Percentiles rank a stretch among this genome's conserved stretches.
These are phyloP conservation scores for Nautilus pompilius DNA, from an alignment of 1,140 invertebrate species.

Conservation along the genomic window DNA sequence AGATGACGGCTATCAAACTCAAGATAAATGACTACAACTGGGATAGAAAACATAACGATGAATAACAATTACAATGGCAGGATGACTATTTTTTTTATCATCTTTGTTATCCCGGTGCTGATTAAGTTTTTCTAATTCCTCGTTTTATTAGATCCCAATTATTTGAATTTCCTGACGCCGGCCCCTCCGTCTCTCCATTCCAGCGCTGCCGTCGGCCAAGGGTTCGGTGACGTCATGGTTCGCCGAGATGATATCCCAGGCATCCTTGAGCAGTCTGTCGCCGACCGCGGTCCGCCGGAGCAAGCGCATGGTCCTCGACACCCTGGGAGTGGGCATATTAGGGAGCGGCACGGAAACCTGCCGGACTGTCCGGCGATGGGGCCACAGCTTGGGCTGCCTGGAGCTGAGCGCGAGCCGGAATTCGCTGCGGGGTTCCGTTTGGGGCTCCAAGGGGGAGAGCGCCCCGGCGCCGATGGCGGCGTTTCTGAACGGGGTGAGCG, in stretches of 20 bases:
- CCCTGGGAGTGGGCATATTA: constrained; percentile 36
- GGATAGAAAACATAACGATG: too few species aligned
- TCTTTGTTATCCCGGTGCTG: too few species aligned
- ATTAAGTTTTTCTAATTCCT: too few species aligned
- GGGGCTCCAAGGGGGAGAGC: constrained; percentile 26
- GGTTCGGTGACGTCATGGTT: too few species aligned
- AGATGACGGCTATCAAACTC: too few species aligned
- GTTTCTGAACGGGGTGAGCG: constrained; percentile 35
- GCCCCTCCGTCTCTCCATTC: too few species aligned
- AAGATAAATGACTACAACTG: too few species aligned
- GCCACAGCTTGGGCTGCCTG: not conserved
- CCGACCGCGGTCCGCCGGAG: constrained; percentile 24
- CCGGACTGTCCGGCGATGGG: constrained; percentile 15
- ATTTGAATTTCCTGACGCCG: too few species aligned
- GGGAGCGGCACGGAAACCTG: constrained; percentile 31
- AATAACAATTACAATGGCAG: too few species aligned
- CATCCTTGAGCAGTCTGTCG: constrained; percentile 22
- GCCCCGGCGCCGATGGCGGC: constrained; percentile 26
- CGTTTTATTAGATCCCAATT: too few species aligned
- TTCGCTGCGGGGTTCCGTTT: constrained; percentile 13
- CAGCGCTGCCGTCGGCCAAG: too few species aligned
- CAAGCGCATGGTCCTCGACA: constrained; percentile 39
- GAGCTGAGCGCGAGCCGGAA: not conserved
- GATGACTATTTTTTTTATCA: too few species aligned
- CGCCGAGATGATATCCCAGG: constrained; percentile 21